Base-by-base conservation (phyloP, 2,797 vertebrate genomes). In the Danio kyathit region DNA sequence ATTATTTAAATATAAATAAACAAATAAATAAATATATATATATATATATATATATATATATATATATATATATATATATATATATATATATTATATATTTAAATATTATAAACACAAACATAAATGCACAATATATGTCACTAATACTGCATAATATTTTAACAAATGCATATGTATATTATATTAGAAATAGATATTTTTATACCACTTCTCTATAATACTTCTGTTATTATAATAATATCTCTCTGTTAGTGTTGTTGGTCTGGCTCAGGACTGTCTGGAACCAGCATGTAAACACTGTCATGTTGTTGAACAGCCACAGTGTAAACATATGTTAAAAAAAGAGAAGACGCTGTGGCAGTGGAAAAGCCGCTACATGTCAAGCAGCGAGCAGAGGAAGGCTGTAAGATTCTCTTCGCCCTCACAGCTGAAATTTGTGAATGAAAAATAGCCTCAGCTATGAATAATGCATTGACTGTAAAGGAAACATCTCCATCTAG, bases 391-490 rank as follows among this genome's bases (percentile, higher is more conserved):
- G 46, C 3, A 77, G 44, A 78, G 12, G 70, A 46, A 44, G 17
- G 48, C 51, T 66, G 51, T 17, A 5, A 41, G 40, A 12, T 65
- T 29, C 16, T 80, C 48, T 69, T 63, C 48, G 13, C 66, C 12
- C 17, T 57, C 29, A 29, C 3, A 56, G 51, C 41, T 70, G 48
- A 67, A 54, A 79, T 63, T 74, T 52, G 51, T 77, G 72, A 85
- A 75, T 74, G 70, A 82, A 57, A 82, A 82, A 79, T 49, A 76
- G 54, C 51, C 52, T 49, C 17, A 46, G 48, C 29, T 65, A 70
- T 82, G 69, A 82, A 82, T 85, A 82, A 82, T 79, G 46, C 76
- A 85, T 70, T 7, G 54, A 64, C 21, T 61, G 80, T 72, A 70
- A 61, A 65, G 46, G 57, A 81, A 84, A 84, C 59, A 29, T 76